phyloP scores from a whole-genome alignment of 1,140 invertebrate species.

The Probaryconus sp. region DNA sequence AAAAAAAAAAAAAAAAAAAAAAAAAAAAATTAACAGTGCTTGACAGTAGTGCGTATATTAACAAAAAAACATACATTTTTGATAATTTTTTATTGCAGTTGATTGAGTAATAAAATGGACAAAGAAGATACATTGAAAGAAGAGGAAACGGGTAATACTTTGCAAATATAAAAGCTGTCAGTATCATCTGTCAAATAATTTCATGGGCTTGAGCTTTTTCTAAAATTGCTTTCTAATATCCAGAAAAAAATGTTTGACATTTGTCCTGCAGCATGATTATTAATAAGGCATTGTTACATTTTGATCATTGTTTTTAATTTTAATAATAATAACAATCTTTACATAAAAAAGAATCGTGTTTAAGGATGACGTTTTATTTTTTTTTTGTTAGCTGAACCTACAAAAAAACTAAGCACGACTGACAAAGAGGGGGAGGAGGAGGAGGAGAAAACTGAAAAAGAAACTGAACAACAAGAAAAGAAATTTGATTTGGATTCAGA shows the following conservation, averaged over 20 bases:
- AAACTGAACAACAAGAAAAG: not conserved
- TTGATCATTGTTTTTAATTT: no score
- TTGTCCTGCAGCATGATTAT: not conserved
- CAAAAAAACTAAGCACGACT: no score
- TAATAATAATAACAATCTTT: no score
- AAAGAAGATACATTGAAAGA: slow-evolving; percentile 27
- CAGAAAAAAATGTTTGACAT: not conserved
- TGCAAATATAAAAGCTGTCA: slow-evolving; percentile 32
- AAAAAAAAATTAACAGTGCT: no score
- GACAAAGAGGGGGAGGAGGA: slow-evolving; percentile 8
- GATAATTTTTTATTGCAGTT: not conserved
- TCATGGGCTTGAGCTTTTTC: slow-evolving; percentile 1
- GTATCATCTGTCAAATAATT: slow-evolving; percentile 13
- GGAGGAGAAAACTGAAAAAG: slow-evolving; percentile 14
- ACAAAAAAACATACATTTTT: no score
- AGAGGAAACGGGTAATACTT: slow-evolving; percentile 37
- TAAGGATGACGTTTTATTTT: no score
- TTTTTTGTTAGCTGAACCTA: no score
- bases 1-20: no score
- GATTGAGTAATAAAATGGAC: slow-evolving; percentile 12
- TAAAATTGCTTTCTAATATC: not conserved
- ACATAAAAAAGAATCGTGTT: no score
- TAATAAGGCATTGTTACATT: slow-evolving; percentile 1
- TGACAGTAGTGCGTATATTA: no score
- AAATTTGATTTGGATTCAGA: slow-evolving; percentile 11